These are phyloP conservation scores for Charaxes varanes DNA, from an alignment of 1,140 invertebrate species.

Conservation along the genomic window DNA sequence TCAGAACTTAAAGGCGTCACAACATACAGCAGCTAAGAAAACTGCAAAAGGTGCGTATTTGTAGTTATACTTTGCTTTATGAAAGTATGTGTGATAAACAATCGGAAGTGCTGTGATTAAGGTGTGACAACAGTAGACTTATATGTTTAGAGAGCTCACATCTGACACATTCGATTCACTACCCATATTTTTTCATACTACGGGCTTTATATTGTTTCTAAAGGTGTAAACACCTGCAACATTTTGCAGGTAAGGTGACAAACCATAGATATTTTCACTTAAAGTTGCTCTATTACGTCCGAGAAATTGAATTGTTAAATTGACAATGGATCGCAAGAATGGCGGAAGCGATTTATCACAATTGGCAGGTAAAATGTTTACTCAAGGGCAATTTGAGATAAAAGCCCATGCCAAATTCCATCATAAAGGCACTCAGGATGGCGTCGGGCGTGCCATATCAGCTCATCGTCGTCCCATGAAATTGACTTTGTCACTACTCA, in stretches of 20 bases:
- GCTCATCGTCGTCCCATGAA: constrained; percentile 47
- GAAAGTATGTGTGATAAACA: no score
- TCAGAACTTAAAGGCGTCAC: constrained; percentile 48
- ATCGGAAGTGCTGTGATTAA: no score
- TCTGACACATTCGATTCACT: no score
- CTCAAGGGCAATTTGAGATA: constrained; percentile 61
- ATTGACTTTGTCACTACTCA: constrained; percentile 67
- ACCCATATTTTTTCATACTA: no score
- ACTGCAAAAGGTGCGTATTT: constrained; percentile 52
- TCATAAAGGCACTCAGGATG: constrained; percentile 35
- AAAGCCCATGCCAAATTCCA: constrained; percentile 63
- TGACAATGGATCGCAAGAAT: constrained; percentile 30
- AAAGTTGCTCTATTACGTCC: neutral
- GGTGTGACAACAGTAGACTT: neutral
- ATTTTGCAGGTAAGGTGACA: no score
- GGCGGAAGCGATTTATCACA: constrained; percentile 55
- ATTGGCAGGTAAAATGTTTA: constrained; percentile 66
- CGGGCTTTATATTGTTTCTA: no score
- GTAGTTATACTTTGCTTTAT: no score
- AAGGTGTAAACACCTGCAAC: no score
- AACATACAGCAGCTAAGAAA: constrained; percentile 42
- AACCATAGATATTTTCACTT: no score
- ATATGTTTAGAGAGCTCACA: neutral
- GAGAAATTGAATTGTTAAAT: constrained; percentile 53
- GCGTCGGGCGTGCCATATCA: constrained; percentile 24